Conservation (phyloP, 2,888 invertebrate genomes). For the Conistra vaccinii region DNA sequence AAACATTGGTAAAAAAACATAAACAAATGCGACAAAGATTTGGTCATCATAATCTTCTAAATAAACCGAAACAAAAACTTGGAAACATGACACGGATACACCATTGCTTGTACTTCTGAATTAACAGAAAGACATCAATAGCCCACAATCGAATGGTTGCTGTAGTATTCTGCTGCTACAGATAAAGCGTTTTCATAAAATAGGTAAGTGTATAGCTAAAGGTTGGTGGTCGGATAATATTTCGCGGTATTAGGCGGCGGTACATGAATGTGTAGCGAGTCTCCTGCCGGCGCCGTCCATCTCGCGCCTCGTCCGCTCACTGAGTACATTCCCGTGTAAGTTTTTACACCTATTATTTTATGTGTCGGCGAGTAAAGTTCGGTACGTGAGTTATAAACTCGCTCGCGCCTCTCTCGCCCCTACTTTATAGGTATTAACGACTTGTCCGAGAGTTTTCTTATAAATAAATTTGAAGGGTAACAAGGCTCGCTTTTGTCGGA, state of each 20-base stretch:
- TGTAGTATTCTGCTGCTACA: constrained; percentile 49
- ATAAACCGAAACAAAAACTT: constrained; percentile 8
- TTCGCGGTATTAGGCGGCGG: constrained; percentile 65
- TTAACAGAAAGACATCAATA: constrained; percentile 49
- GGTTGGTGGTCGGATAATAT: constrained; percentile 59
- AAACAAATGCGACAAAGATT: too few relatives aligned
- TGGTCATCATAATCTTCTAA: too few relatives aligned
- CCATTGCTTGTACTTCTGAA: constrained; percentile 32
- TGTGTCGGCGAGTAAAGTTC: constrained; percentile 91
- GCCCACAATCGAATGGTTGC: constrained; percentile 45
- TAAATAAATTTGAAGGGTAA: constrained; percentile 91
- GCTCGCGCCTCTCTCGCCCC: constrained; percentile 90
- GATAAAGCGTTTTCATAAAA: constrained; percentile 66
- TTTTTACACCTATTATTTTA: constrained; percentile 91
- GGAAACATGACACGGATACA: not conserved
- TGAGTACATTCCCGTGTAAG: constrained; percentile 91
- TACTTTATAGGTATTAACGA: constrained; percentile 91
- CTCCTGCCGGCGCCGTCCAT: constrained; percentile 82
- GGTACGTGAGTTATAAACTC: constrained; percentile 91
- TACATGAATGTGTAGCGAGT: constrained; percentile 68
- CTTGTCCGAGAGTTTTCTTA: constrained; percentile 91
- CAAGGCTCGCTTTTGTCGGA: constrained; percentile 91
- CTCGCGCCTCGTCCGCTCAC: constrained; percentile 87
- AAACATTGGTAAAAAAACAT: not conserved
- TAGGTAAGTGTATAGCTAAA: constrained; percentile 53